A percentile compares a stretch with the other conserved stretches of the same genome.
These are phyloP conservation scores for Macrosoma leucophasiata DNA, from an alignment of 2,888 invertebrate genomes.

Conservation along the genomic window DNA sequence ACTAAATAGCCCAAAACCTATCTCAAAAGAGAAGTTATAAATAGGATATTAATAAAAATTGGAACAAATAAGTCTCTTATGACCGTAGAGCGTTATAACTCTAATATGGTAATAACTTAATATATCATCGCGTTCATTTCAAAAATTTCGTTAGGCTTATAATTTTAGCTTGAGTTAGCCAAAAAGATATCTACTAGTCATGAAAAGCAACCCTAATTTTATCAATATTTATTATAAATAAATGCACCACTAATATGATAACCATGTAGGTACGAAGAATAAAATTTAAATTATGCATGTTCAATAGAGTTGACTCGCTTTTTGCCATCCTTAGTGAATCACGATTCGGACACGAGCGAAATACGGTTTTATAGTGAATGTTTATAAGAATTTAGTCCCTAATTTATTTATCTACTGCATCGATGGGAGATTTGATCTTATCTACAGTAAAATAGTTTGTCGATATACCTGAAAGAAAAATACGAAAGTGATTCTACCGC, in stretches of 20 bases:
- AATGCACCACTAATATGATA: slow-evolving; percentile 30
- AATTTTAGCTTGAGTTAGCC: slow-evolving; percentile 7
- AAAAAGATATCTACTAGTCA: not conserved
- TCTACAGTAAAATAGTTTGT: slow-evolving; percentile 10
- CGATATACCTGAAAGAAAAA: too few species aligned
- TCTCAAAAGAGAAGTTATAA: too few species aligned
- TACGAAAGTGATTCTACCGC: too few species aligned
- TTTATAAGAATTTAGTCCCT: slow-evolving; percentile 45
- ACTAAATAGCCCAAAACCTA: too few species aligned
- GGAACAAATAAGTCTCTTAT: too few species aligned
- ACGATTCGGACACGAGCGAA: slow-evolving; percentile 43
- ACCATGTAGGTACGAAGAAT: slow-evolving; percentile 32
- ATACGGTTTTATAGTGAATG: slow-evolving; percentile 46
- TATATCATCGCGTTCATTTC: too few species aligned
- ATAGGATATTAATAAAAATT: too few species aligned
- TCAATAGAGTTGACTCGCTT: slow-evolving; percentile 37
- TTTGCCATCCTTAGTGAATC: slow-evolving; percentile 55
- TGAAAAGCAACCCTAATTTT: slow-evolving; percentile 24
- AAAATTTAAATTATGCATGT: slow-evolving; percentile 32
- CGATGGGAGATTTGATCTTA: slow-evolving; percentile 25
- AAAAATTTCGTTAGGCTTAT: too few species aligned
- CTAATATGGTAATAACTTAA: too few species aligned
- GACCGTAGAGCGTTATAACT: too few species aligned
- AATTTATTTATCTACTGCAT: slow-evolving; percentile 62
- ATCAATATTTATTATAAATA: slow-evolving; percentile 29